A percentile compares a stretch with the other conserved stretches of the same genome.
Conservation (phyloP, 2,797 vertebrate species). For the Acanthopagrus latus region DNA sequence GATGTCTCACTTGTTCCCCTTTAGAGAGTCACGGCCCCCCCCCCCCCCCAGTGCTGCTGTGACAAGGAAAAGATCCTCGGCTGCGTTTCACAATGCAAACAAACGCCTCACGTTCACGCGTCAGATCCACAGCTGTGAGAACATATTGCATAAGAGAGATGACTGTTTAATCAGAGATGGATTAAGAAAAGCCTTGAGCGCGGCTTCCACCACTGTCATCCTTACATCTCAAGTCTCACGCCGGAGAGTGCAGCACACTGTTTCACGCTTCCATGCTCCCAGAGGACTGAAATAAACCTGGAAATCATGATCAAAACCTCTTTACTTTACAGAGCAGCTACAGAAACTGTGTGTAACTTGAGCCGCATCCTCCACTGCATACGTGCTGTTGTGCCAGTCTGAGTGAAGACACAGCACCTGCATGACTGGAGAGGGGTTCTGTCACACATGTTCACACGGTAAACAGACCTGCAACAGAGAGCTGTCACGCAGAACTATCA, state of each 20-base stretch:
- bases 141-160: constrained; percentile 47
- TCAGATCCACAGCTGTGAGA: constrained; percentile 48
- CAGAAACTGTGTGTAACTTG: background rate
- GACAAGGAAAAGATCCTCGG: background rate
- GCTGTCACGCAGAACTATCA: background rate
- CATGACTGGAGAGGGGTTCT: background rate
- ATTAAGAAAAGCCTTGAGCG: constrained; percentile 63
- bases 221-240: background rate
- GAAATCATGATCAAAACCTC: background rate
- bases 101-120: background rate
- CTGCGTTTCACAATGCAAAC: background rate
- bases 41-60: background rate
- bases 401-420: constrained; percentile 5
- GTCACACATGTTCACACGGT: background rate
- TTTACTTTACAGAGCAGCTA: background rate
- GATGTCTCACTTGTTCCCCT: too few species aligned
- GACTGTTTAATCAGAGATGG: constrained; percentile 68
- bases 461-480: constrained; percentile 25
- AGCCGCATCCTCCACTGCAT: background rate
- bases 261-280: background rate
- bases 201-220: background rate
- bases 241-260: background rate
- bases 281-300: background rate
- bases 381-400: constrained; percentile 8
- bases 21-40: too few species aligned